phyloP scores from a whole-genome alignment of 2,113 vertebrate species.

The Elephantulus edwardii region DNA sequence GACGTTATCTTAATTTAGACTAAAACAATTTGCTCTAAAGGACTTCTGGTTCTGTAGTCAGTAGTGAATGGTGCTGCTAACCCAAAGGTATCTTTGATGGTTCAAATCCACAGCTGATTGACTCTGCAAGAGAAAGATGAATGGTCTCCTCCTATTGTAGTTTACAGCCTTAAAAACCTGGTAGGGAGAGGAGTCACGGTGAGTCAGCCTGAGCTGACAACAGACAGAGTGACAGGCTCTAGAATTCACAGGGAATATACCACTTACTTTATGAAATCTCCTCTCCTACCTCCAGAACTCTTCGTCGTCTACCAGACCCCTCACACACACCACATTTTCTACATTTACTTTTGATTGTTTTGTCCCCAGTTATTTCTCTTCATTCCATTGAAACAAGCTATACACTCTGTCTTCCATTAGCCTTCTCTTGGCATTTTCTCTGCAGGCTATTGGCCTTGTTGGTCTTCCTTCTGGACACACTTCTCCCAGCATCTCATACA shows the following conservation, averaged over 20 bases:
- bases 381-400: not conserved
- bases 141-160: too few relatives aligned
- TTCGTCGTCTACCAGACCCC: not conserved
- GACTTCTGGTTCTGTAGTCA: too few relatives aligned
- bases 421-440: not conserved
- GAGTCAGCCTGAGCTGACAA: too few relatives aligned
- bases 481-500: not conserved
- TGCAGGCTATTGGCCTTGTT: not conserved
- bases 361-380: not conserved
- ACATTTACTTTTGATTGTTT: not conserved
- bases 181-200: too few relatives aligned
- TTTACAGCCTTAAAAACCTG: too few relatives aligned
- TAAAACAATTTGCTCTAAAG: too few relatives aligned
- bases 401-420: rapidly evolving
- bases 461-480: not conserved
- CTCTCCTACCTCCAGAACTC: not conserved
- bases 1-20: too few relatives aligned
- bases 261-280: not conserved
- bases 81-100: too few relatives aligned
- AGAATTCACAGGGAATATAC: not conserved
- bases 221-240: not conserved
- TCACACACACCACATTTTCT: not conserved
- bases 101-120: too few relatives aligned
- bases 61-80: too few relatives aligned
- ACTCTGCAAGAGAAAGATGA: too few relatives aligned